Base-by-base conservation (phyloP, 2,797 vertebrate genomes). In the Psittacula echo region DNA sequence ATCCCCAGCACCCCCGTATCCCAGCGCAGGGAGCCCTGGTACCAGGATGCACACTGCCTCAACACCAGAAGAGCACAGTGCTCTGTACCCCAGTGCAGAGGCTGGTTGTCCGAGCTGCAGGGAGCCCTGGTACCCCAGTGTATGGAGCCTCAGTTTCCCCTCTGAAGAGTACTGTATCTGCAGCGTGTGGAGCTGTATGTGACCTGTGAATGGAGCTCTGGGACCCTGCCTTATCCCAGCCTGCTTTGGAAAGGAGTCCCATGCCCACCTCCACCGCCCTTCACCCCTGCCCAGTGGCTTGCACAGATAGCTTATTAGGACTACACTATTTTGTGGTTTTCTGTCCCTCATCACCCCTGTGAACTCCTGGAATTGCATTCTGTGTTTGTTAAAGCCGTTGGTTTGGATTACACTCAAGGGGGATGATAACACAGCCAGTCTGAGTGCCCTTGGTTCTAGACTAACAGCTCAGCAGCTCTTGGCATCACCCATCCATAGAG, bases 101-200 rank as follows among this genome's bases (percentile, higher is more conserved):
- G 41, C 34, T 23, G 3, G 0, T 5, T 1, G 19, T 15, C 27
- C 11, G n/a, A 4, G 1, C n/a, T 3, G 2, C 13, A 7, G 0
- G 5, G 17, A 58, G 41, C 19, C 26, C 85, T 19, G 48, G 48
- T 23, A 62, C 5, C 3, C 22, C 20, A 5, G 2, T 7, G 42
- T 10, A 39, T 18, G 30, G 18, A 77, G 47, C 34, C 62, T n/a
- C 73, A 27, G 51, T 9, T 39, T 61, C 39, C 11, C 3, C 48
- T 44, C 24, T 13, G 39, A 39, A 41, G 21, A n/a, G 48, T 3
- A 16, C 41, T 19, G 62, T 14, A 8, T 32, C 71, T 82, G 71
- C 68, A 65, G 50, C 0, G 0, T 23, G 29, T 11, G 27, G 47
- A 54, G 47, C 70, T 1, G 2, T 18, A 26, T 58, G 23, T 42